These are phyloP conservation scores for Entomyzon cyanotis DNA, from an alignment of 2,113 vertebrate genomes.

Conservation along the genomic window DNA sequence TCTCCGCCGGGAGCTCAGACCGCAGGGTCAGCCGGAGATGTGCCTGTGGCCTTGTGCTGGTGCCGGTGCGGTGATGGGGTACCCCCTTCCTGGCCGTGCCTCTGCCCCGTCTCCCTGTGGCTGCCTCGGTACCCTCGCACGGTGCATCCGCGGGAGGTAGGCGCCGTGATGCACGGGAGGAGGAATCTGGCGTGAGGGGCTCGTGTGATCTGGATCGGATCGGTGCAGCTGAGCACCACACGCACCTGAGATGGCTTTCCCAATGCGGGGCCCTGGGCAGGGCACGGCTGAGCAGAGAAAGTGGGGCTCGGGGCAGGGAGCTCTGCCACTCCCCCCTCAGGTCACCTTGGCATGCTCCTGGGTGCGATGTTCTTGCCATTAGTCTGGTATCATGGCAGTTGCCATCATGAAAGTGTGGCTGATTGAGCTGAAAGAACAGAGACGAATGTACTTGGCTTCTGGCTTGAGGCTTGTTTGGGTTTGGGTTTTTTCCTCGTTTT, in stretches of 20 bases:
- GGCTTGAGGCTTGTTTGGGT: neutral
- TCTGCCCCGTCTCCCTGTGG: neutral
- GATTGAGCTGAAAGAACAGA: neutral
- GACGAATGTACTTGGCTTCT: neutral
- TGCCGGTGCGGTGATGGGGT: neutral
- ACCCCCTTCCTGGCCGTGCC: fast-evolving
- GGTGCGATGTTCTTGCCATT: neutral
- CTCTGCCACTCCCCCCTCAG: neutral
- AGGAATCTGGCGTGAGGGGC: neutral
- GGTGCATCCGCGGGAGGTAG: neutral
- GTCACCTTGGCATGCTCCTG: slow-evolving; percentile 45
- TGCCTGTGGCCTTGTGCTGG: neutral
- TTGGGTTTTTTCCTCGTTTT: neutral
- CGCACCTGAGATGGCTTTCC: neutral
- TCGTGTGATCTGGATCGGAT: fast-evolving
- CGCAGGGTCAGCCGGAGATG: neutral
- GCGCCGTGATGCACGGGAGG: neutral
- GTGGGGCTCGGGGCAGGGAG: neutral
- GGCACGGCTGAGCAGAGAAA: neutral
- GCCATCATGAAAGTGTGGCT: neutral
- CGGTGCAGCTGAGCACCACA: neutral
- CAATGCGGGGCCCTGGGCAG: neutral
- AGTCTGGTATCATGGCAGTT: neutral
- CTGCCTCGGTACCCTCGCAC: neutral
- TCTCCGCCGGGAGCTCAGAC: neutral